Evolutionary conservation across 2,888 invertebrate species (phyloP).

Genomic region (Mythimna pallens): DNA sequence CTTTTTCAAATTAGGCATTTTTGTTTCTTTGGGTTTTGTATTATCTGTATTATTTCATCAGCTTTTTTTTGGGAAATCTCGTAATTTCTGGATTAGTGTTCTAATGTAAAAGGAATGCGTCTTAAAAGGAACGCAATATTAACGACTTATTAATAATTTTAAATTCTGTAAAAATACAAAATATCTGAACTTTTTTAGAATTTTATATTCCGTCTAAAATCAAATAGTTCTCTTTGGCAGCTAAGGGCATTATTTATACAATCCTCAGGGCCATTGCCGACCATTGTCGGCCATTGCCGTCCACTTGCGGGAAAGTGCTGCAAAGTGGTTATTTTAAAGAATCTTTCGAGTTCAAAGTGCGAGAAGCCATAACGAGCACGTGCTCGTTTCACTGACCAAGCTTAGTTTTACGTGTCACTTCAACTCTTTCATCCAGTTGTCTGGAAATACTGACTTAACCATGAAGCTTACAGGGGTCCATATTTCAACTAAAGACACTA

Average conservation of each 20-base stretch:
- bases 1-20: too few relatives aligned
- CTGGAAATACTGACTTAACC: not conserved
- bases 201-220: conserved; percentile 16
- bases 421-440: not conserved
- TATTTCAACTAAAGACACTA: too few relatives aligned
- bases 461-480: too few relatives aligned
- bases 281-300: conserved; percentile 24
- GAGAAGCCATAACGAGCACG: conserved; percentile 42
- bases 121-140: too few relatives aligned
- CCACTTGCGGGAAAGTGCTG: conserved; percentile 22
- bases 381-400: conserved; percentile 36
- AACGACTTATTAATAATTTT: not conserved
- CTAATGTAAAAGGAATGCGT: too few relatives aligned
- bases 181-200: not conserved
- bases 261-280: conserved; percentile 26
- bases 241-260: conserved; percentile 44
- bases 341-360: conserved; percentile 50
- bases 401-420: conserved; percentile 36
- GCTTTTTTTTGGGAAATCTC: too few relatives aligned
- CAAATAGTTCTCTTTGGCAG: not conserved
- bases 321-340: conserved; percentile 46
- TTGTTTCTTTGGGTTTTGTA: too few relatives aligned
- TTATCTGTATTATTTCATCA: too few relatives aligned
- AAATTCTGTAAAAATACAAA: not conserved
- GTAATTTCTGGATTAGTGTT: too few relatives aligned